phyloP scores from a whole-genome alignment of 1,140 invertebrate genomes.

The Gerris buenoi region DNA sequence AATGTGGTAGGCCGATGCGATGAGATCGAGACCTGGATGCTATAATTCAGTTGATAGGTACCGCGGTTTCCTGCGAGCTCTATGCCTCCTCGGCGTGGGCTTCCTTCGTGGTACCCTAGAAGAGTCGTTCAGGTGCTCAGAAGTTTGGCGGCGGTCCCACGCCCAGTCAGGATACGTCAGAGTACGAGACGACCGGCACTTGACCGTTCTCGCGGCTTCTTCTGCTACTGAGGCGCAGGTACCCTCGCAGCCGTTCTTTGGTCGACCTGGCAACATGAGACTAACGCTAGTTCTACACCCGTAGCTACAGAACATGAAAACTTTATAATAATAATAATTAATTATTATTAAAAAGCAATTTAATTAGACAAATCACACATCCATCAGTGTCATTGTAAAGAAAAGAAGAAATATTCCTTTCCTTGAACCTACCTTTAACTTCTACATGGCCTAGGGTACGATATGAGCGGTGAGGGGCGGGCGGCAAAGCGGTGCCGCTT shows the following conservation, averaged over 20 bases:
- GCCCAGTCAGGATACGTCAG: neutral
- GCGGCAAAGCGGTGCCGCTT: too few relatives aligned
- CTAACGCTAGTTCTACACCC: constrained; percentile 3
- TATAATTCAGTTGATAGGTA: neutral
- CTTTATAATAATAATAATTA: too few relatives aligned
- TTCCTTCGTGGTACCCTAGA: neutral
- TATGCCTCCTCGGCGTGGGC: neutral
- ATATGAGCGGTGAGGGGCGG: too few relatives aligned
- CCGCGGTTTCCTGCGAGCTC: neutral
- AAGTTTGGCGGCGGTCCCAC: neutral
- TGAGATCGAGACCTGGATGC: too few relatives aligned
- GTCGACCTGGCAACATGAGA: constrained; percentile 31
- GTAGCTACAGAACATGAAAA: too few relatives aligned
- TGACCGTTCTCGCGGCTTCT: constrained; percentile 1
- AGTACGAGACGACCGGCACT: neutral
- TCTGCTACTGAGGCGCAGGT: constrained; percentile 37
- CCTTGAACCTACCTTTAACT: too few relatives aligned
- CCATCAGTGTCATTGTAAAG: too few relatives aligned
- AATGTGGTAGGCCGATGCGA: too few relatives aligned
- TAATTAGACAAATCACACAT: too few relatives aligned
- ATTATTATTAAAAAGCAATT: too few relatives aligned
- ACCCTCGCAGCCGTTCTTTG: constrained; percentile 44
- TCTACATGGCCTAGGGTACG: too few relatives aligned
- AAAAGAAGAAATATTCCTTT: too few relatives aligned
- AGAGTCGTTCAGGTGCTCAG: neutral